Evolutionary conservation across 1,140 invertebrate genomes (phyloP), one percentile per base, ranked within the genome.

Genomic region (Anastrepha ludens): DNA sequence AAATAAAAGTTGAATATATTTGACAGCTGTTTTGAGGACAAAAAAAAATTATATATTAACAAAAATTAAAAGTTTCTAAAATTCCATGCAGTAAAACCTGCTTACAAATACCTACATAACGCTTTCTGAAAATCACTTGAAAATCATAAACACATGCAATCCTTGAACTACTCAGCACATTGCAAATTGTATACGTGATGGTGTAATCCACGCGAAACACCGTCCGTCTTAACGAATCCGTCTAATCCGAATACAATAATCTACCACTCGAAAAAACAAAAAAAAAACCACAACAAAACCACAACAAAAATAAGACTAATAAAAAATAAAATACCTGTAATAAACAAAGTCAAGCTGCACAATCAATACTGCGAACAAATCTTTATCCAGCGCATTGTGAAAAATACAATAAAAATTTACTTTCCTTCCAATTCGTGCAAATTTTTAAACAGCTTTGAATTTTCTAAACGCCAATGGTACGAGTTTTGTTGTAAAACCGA

Each of bases 141-240:
- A 29, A 29, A 29, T 29, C 29, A 29, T 29, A 29, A 29, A 29
- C 29, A 0, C 29, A 29, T 29, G 29, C 29, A 29, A 29, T 29
- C 29, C 29, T 29, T 0, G 5, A 81, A 81, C 3, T 39, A 13
- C 41, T 15, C 41, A 17, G 39, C 7, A 81, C 41, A 74, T 2
- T 81, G 20, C 29, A 67, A 5, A 67, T 29, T 55, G 20, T 20
- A 55, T 81, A 81, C 47, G 44, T 81, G n/a, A 81, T 81, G 74
- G 74, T 81, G 74, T 81, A 81, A 81, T 2, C 47, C 20, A 55
- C 8, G 67, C 41, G 67, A 17, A 74, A 74, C 74, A 81, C 74
- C 74, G 74, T 81, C 74, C 74, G 47, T 55, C 74, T 50, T 41
- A 81, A 81, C 74, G 47, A 81, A n/a, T 81, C 74, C 74, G 74